phyloP scores from a whole-genome alignment of 2,113 vertebrate species.

The Crotalus helleri region DNA sequence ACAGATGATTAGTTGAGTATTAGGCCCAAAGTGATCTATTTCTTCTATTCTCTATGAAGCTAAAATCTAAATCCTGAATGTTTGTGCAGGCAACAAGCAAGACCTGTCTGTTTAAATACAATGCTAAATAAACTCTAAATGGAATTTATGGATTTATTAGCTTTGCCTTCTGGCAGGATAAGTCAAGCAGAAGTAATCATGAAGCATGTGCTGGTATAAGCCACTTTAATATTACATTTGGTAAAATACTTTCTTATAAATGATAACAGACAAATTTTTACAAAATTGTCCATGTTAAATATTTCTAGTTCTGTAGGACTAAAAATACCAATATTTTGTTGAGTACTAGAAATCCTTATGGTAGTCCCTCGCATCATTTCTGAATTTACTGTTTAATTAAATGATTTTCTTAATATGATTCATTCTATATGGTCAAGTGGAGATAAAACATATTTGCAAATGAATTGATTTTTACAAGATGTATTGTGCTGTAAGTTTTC shows the following conservation, averaged over 20 bases:
- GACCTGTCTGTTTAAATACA: background rate
- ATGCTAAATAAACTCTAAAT: background rate
- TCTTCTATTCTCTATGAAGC: background rate
- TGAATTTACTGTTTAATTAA: background rate
- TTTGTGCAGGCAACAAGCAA: background rate
- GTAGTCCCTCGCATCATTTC: background rate
- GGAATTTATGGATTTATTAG: background rate
- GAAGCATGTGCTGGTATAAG: background rate
- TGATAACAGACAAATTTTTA: background rate
- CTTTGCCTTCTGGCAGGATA: background rate
- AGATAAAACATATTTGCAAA: background rate
- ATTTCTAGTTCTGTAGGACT: background rate
- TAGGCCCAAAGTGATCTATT: background rate
- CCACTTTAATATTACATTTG: background rate
- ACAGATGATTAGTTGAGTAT: background rate
- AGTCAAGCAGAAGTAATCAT: background rate
- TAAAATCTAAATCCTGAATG: background rate
- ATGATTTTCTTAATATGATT: background rate
- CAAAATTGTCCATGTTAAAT: background rate
- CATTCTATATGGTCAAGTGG: background rate
- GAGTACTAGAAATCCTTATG: background rate
- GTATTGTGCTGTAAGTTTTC: background rate
- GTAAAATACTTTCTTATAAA: background rate
- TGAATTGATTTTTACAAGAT: accelerated
- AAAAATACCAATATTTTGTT: background rate